Evolutionary conservation across 2,888 invertebrate genomes (phyloP).

Genomic region (Zhengitettix transpicula): DNA sequence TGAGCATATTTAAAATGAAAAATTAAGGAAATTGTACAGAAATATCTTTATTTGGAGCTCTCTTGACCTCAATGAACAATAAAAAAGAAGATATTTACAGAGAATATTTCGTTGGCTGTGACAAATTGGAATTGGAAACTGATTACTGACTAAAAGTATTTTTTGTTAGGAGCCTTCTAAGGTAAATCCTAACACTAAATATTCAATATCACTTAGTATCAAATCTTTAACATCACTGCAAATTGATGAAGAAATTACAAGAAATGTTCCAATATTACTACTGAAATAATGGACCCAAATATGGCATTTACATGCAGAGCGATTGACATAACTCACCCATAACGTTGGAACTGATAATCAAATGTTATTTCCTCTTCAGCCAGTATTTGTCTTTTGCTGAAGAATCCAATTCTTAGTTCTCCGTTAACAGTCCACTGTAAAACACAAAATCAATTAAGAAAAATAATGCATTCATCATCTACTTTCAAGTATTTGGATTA

Average conservation of each 20-base stretch:
- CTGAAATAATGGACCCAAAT: slow-evolving; percentile 13
- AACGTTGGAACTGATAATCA: slow-evolving; percentile 94
- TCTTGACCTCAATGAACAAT: too few species aligned
- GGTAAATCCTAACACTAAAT: too few species aligned
- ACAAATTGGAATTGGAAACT: too few species aligned
- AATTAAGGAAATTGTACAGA: background rate
- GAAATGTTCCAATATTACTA: too few species aligned
- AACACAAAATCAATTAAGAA: slow-evolving; percentile 5
- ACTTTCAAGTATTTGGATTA: too few species aligned
- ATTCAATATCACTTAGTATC: too few species aligned
- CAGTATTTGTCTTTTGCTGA: slow-evolving; percentile 65
- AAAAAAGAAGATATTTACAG: too few species aligned
- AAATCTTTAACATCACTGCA: too few species aligned
- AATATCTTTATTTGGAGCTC: background rate
- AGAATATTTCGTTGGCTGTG: too few species aligned
- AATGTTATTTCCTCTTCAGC: slow-evolving; percentile 94
- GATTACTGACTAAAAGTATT: too few species aligned
- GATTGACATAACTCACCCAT: slow-evolving; percentile 49
- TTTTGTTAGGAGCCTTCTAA: too few species aligned
- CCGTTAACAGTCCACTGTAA: slow-evolving; percentile 74
- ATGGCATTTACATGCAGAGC: background rate
- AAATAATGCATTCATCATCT: background rate
- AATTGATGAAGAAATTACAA: too few species aligned
- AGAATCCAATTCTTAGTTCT: slow-evolving; percentile 90
- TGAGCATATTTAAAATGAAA: slow-evolving; percentile 1